Base-by-base conservation (phyloP, 2,888 invertebrate genomes). In the Spicauda simplicius region DNA sequence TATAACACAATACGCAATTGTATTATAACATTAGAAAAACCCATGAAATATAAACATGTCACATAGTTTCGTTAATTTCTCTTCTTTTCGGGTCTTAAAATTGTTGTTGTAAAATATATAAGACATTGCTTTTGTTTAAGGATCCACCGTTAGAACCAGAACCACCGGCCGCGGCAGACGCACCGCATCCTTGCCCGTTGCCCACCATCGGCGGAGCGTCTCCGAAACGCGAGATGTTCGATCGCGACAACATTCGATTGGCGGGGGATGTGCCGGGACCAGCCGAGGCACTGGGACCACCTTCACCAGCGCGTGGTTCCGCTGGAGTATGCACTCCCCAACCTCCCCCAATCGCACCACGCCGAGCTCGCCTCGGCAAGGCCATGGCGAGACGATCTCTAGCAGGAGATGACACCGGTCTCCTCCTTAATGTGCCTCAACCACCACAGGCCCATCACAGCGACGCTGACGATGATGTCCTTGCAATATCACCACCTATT, bases 291-390 rank as follows among this genome's bases (percentile, higher is more conserved):
- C 70, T 86, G n/a, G 64, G 64, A 1, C 95, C 95, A 1, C 95
- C 96, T 0, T 96, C 95, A 60, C 96, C 96, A 0, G 96, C 96
- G 3, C 89, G 96, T 8, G 96, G 96, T 19, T 95, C 95, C 8
- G 95, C 95, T 6, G 95, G 95, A 1, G 94, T 95, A 74, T 95
- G 95, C 71, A 94, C 94, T 0, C 95, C 95, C 0, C 95, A 95
- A 70, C 94, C 94, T 18, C 94, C 83, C 70, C 92, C 80, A 65
- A 85, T 77, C 73, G 94, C 88, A 5, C 90, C 90, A 12, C 83
- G 93, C 53, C 84, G 93, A 50, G 93, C 93, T 0, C 86, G 93
- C 8, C 87, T 94, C 52, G 93, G 92, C 58, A 96, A 96, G 80
- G 95, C 94, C 33, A 96, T 96, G 95, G 96, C 95, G 10, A 88